These are phyloP conservation scores for Telmatherina bonti DNA, from an alignment of 2,797 vertebrate genomes.

Conservation along the genomic window DNA sequence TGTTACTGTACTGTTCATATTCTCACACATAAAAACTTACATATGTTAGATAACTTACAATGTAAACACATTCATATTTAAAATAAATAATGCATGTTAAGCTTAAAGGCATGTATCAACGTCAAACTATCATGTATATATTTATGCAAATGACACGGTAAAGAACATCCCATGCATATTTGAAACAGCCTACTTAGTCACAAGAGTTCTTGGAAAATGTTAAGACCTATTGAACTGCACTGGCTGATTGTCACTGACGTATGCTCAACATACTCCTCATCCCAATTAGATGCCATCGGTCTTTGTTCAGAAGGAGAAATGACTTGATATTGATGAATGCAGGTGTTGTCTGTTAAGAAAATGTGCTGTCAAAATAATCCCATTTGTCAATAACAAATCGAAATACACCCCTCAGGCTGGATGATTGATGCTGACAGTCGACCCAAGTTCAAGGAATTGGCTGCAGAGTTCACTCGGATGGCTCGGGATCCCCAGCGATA, in stretches of 20 bases:
- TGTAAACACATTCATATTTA: neutral
- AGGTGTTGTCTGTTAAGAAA: slow-evolving; percentile 6
- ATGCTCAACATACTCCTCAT: neutral
- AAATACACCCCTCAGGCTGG: slow-evolving; percentile 87
- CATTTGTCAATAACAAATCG: neutral
- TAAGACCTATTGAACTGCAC: slow-evolving; percentile 22
- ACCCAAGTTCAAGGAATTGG: slow-evolving; percentile 98
- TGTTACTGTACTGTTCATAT: no score
- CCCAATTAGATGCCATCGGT: slow-evolving; percentile 10
- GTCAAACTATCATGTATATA: slow-evolving; percentile 14
- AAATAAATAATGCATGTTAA: slow-evolving; percentile 2
- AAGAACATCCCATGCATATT: slow-evolving; percentile 13
- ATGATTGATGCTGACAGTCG: slow-evolving; percentile 99
- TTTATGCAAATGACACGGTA: slow-evolving; percentile 29
- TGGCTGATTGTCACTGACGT: slow-evolving; percentile 25
- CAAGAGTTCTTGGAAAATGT: slow-evolving; percentile 22
- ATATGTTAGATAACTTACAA: neutral
- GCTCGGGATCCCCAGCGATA: slow-evolving; percentile 98
- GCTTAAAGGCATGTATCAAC: slow-evolving; percentile 11
- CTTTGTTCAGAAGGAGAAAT: slow-evolving; percentile 21
- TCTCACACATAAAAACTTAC: neutral
- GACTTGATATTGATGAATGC: slow-evolving; percentile 13
- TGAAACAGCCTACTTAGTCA: slow-evolving; percentile 8
- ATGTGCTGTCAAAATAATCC: neutral
- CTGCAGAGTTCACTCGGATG: slow-evolving; percentile 98